Conservation (phyloP, 2,113 vertebrate species). For the Cyanoramphus novaezelandiae region DNA sequence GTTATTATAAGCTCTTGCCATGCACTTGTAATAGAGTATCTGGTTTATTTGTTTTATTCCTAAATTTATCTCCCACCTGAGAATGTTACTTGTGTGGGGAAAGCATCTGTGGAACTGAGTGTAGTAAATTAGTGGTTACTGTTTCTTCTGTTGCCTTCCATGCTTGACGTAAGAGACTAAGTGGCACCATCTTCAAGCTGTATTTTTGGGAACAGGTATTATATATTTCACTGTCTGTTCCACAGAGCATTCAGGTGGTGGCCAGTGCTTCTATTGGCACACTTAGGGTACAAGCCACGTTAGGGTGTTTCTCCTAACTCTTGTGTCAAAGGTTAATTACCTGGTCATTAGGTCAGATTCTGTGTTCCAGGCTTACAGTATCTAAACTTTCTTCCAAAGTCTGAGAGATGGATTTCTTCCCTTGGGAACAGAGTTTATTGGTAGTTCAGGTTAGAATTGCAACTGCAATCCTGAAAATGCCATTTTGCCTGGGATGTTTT, state of each 20-base stretch:
- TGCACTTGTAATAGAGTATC: background rate
- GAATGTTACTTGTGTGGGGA: background rate
- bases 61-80: background rate
- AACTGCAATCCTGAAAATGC: background rate
- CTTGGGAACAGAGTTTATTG: background rate
- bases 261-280: rapidly evolving
- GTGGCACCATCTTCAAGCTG: background rate
- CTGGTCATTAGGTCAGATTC: background rate
- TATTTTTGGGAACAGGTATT: background rate
- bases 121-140: background rate
- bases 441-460: background rate
- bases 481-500: background rate
- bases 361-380: background rate
- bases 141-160: background rate
- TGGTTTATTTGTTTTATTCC: background rate
- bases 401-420: background rate
- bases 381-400: background rate
- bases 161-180: background rate
- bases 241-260: background rate
- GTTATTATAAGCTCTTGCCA: background rate
- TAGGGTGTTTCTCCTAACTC: background rate
- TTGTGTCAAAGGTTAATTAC: background rate
- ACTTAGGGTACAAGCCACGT: background rate
- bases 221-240: background rate
- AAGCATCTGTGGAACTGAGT: background rate